Percentiles rank a stretch among this genome's conserved stretches.
These are phyloP conservation scores for Eulacestoma nigropectus DNA, from an alignment of 2,113 vertebrate species.

Conservation along the genomic window DNA sequence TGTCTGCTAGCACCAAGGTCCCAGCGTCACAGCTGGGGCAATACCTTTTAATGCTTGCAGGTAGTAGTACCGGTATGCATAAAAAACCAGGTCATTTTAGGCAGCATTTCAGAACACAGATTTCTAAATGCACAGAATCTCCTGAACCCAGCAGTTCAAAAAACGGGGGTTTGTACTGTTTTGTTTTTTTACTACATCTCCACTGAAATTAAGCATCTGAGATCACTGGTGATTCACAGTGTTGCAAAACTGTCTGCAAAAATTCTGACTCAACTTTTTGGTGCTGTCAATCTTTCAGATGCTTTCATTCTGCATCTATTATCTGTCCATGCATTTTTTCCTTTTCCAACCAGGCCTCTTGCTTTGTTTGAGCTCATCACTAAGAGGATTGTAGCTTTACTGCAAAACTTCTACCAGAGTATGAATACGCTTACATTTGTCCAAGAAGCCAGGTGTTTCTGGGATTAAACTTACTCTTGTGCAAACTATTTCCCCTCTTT, in stretches of 20 bases:
- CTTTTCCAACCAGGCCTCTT: neutral
- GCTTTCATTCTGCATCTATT: neutral
- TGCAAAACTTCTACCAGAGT: neutral
- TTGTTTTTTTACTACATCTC: neutral
- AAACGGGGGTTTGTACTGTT: neutral
- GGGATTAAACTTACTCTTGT: neutral
- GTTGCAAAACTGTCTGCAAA: neutral
- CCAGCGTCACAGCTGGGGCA: fast-evolving
- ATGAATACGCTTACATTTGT: neutral
- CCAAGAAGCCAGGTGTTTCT: neutral
- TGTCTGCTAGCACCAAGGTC: neutral
- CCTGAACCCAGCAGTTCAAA: neutral
- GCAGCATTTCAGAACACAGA: neutral
- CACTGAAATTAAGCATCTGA: neutral
- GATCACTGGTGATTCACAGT: neutral
- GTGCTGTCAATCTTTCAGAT: neutral
- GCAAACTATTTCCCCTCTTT: neutral
- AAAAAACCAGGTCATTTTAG: neutral
- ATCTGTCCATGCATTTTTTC: neutral
- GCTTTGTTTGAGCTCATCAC: neutral
- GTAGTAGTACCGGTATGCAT: neutral
- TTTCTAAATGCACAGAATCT: neutral
- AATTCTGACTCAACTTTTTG: neutral
- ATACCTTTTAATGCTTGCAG: neutral
- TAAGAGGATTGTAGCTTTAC: neutral